Base-by-base conservation (phyloP, 2,888 invertebrate genomes). In the Stramonita haemastoma region DNA sequence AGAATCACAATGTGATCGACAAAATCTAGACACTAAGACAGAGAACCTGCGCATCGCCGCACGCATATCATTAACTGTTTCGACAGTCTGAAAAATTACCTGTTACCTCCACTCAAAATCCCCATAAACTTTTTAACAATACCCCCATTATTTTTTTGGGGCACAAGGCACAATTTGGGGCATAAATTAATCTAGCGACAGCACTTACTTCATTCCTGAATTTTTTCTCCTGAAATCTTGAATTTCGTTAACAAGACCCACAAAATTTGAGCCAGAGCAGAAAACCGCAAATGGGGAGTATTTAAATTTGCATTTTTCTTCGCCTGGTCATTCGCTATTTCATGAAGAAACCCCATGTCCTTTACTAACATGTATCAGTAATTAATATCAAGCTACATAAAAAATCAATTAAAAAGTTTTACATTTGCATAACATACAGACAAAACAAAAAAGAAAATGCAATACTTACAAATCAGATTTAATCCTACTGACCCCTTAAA, bases 21-120 rank as follows among this genome's bases (percentile, higher is more conserved):
- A 32, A 13, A 77, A 32, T 19, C 11, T 77, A 13, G 8, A 2
- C 77, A 70, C 26, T 19, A 32, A 77, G 77, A 77, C 32, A 77
- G 32, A 13, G 77, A 77, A 32, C 29, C 77, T 77, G 77, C 77
- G 77, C 77, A 77, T 77, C n/a, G n/a, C n/a, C n/a, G n/a, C n/a
- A n/a, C n/a, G 77, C 77, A 77, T 77, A 77, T 77, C 77, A 77
- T 77, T 77, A 77, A 77, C 77, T 32, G 32, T 13, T 77, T 77
- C 32, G 77, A 6, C 77, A 32, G 77, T 32, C 32, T 77, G 29
- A 32, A 32, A 29, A 77, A n/a, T 15, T 22, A 15, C 84, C 46
- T 46, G 6, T 4, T 19, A 26, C 8, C 15, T 56, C 13, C 84
- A 36, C 8, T 77, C 32, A 77, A 32, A 17, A 77, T 32, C 19